These are phyloP conservation scores for Hyaena hyaena DNA, from an alignment of 2,113 vertebrate species.

Conservation along the genomic window DNA sequence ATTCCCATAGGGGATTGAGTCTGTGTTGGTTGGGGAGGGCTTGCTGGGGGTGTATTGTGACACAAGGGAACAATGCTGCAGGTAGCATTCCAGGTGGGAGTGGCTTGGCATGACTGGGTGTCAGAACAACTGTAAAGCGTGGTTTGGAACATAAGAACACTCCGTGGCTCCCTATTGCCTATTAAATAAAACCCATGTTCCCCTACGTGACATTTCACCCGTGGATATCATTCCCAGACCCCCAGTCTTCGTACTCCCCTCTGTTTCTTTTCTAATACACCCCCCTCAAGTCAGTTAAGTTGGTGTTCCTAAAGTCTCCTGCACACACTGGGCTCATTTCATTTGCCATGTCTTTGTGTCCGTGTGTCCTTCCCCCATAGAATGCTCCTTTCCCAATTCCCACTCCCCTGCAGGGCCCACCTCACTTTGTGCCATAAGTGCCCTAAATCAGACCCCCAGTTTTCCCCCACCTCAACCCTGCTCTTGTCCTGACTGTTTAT, in stretches of 20 bases:
- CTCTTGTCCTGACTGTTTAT: neutral
- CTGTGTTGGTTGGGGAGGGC: neutral
- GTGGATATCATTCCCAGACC: neutral
- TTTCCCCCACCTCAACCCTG: neutral
- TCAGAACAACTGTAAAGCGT: neutral
- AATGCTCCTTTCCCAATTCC: neutral
- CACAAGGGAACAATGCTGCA: neutral
- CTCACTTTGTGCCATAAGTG: neutral
- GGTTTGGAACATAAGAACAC: neutral
- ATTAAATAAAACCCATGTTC: neutral
- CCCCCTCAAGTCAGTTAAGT: neutral
- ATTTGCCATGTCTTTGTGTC: neutral
- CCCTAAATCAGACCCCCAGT: neutral
- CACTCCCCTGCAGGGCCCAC: neutral
- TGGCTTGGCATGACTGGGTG: neutral
- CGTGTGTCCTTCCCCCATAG: accelerated
- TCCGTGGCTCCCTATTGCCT: neutral
- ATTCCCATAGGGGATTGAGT: neutral
- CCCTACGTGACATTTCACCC: neutral
- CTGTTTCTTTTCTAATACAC: neutral
- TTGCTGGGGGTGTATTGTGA: neutral
- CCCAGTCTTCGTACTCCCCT: neutral
- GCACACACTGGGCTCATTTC: neutral
- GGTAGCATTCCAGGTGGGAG: neutral
- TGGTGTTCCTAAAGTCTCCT: neutral